Conservation (phyloP, 2,113 vertebrate species). For the Ceyx melanurus region DNA sequence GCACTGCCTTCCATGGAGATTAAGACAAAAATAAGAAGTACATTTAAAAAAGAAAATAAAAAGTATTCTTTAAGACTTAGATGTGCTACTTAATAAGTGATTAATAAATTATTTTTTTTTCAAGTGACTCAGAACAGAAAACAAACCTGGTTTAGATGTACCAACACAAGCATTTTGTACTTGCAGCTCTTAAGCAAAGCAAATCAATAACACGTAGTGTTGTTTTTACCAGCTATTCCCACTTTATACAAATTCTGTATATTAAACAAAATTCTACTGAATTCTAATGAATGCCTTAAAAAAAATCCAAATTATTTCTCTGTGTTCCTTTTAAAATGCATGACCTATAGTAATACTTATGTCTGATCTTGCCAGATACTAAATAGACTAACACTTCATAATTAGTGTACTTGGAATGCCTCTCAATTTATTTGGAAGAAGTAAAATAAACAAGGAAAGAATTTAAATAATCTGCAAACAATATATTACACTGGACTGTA, state of each 20-base stretch:
- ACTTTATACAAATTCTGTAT: background rate
- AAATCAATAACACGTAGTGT: background rate
- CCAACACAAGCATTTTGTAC: background rate
- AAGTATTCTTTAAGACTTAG: background rate
- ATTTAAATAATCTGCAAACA: background rate
- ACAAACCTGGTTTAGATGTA: background rate
- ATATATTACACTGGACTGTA: background rate
- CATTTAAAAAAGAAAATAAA: background rate
- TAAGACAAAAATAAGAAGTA: background rate
- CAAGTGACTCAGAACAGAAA: background rate
- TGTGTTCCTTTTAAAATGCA: background rate
- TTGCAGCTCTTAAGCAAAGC: background rate
- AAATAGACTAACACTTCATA: background rate
- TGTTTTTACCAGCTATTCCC: background rate
- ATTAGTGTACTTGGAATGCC: background rate
- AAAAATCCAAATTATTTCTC: background rate
- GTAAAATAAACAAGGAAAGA: background rate
- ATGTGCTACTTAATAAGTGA: background rate
- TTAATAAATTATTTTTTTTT: background rate
- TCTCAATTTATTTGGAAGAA: background rate
- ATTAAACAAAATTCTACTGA: background rate
- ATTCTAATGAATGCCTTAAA: background rate
- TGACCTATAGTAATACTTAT: background rate
- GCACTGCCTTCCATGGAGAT: background rate
- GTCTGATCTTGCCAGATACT: background rate